Evolutionary conservation across 2,113 vertebrate genomes (phyloP).

Genomic region (human): DNA sequence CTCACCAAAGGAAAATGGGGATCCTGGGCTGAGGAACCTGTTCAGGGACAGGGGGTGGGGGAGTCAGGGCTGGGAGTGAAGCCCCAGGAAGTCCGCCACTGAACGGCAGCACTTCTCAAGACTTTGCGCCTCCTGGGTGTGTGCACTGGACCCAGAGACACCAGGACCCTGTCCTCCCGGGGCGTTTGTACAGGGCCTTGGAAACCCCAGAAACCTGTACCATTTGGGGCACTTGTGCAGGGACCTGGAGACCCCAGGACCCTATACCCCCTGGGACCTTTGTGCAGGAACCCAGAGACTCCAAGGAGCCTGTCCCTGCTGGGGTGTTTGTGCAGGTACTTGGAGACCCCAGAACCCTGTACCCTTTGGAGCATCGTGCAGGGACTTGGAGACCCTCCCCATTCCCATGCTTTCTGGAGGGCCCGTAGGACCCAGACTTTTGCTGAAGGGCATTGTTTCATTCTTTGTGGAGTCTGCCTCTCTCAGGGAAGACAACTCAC

Average conservation of each 20-base stretch:
- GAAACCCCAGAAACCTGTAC: not conserved
- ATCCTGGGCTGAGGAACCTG: rapidly evolving
- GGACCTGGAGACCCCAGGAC: not conserved
- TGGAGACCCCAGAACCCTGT: not conserved
- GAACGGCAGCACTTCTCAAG: rapidly evolving
- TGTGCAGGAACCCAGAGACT: not conserved
- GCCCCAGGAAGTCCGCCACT: rapidly evolving
- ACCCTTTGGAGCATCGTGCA: too few relatives aligned
- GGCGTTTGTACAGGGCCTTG: not conserved
- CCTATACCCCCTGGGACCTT: not conserved
- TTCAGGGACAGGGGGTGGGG: rapidly evolving
- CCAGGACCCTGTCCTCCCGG: rapidly evolving
- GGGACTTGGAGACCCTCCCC: not conserved
- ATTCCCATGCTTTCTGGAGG: not conserved
- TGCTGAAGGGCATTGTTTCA: not conserved
- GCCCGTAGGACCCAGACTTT: not conserved
- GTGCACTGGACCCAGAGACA: rapidly evolving
- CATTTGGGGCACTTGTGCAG: not conserved
- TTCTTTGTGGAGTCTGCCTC: not conserved
- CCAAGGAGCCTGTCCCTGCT: not conserved
- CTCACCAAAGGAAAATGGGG: rapidly evolving
- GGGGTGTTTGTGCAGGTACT: not conserved
- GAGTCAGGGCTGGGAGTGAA: rapidly evolving
- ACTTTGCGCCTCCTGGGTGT: rapidly evolving
- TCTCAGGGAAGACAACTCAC: not conserved